phyloP scores from a whole-genome alignment of 2,888 invertebrate species.

The Lordiphosa andalusiaca region DNA sequence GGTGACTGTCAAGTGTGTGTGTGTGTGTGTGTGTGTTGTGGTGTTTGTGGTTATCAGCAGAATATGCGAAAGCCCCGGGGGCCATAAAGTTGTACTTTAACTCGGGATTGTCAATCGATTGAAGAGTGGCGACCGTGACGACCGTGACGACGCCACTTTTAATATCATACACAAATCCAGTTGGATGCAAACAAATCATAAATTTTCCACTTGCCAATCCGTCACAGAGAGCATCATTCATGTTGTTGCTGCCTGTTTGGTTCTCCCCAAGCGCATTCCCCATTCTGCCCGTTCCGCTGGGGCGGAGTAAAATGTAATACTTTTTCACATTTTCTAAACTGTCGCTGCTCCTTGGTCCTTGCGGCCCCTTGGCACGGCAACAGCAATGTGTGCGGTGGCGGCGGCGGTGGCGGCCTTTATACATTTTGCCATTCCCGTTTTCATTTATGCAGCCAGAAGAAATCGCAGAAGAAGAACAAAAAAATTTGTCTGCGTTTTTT shows the following conservation, averaged over 20 bases:
- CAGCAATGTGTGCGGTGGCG: slow-evolving; percentile 15
- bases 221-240: too few relatives aligned
- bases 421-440: slow-evolving; percentile 57
- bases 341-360: slow-evolving; percentile 24
- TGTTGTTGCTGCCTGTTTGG: too few relatives aligned
- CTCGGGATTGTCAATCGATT: too few relatives aligned
- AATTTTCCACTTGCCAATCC: too few relatives aligned
- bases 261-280: slow-evolving; percentile 10
- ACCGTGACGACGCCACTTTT: too few relatives aligned
- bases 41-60: slow-evolving; percentile 17
- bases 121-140: too few relatives aligned
- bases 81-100: too few relatives aligned
- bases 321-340: slow-evolving; percentile 54
- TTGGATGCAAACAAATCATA: too few relatives aligned
- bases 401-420: slow-evolving; percentile 30
- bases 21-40: slow-evolving; percentile 1
- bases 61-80: too few relatives aligned
- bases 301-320: slow-evolving; percentile 52
- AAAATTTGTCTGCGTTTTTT: slow-evolving; percentile 47
- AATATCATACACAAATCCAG: too few relatives aligned
- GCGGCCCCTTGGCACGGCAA: background rate
- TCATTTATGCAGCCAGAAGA: slow-evolving; percentile 52
- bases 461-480: slow-evolving; percentile 19
- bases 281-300: slow-evolving; percentile 30
- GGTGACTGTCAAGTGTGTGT: slow-evolving; percentile 7